Evolutionary conservation across 2,113 vertebrate genomes (phyloP).

Genomic region (Equus quagga): DNA sequence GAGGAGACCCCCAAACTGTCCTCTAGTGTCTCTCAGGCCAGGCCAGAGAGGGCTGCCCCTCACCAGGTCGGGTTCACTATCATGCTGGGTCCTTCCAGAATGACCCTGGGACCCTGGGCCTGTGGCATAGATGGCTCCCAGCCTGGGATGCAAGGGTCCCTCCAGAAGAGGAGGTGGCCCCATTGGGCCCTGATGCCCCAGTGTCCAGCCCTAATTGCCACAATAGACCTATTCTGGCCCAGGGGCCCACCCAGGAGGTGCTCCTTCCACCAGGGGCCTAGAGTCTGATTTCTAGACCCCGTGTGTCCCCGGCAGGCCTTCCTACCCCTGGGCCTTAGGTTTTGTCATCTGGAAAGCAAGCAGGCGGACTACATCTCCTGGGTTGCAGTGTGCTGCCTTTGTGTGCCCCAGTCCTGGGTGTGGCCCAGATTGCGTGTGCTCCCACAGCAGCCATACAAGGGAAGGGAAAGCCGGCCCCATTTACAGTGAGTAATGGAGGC

Average conservation of each 20-base stretch:
- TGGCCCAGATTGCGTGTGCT: not conserved
- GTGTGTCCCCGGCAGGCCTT: not conserved
- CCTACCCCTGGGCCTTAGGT: not conserved
- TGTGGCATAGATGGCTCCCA: not conserved
- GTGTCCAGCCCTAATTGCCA: not conserved
- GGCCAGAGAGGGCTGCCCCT: not conserved
- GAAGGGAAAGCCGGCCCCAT: accelerated
- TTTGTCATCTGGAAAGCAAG: not conserved
- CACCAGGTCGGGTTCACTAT: not conserved
- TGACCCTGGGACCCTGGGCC: not conserved
- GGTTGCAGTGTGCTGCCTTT: not conserved
- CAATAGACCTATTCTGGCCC: not conserved
- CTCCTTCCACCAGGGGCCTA: not conserved
- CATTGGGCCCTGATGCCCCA: not conserved
- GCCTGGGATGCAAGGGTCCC: not conserved
- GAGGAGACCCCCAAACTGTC: not conserved
- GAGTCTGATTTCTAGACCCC: not conserved
- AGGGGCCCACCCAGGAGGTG: not conserved
- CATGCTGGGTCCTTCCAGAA: not conserved
- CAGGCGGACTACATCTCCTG: not conserved
- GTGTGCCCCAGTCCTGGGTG: not conserved
- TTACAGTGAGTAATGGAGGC: not conserved
- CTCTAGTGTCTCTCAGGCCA: not conserved
- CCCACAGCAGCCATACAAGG: accelerated
- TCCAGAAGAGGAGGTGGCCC: not conserved